A percentile compares a stretch with the other conserved stretches of the same genome.
Evolutionary conservation across 2,888 invertebrate genomes (phyloP).

Genomic region (Dasysyrphus albostriatus): DNA sequence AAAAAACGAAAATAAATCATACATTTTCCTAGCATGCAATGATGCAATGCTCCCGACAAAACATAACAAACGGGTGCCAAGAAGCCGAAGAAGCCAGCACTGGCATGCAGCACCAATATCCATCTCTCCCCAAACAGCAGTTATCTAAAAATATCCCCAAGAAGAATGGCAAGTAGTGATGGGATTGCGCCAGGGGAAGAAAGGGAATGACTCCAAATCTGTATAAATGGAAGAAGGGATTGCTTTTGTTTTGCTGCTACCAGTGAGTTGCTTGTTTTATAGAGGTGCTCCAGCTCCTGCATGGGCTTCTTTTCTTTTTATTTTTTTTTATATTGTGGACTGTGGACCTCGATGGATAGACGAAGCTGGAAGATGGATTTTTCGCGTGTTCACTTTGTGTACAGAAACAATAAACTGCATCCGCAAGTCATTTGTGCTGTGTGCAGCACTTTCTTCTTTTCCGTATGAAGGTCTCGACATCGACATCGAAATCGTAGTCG

Average conservation of each 20-base stretch:
- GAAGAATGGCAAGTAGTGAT: not conserved
- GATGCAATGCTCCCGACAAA: conserved; percentile 56
- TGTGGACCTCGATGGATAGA: conserved; percentile 20
- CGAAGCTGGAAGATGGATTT: conserved; percentile 46
- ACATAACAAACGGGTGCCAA: conserved; percentile 71
- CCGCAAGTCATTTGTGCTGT: conserved; percentile 63
- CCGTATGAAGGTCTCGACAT: not conserved
- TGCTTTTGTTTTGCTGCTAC: conserved; percentile 56
- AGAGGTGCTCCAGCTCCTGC: conserved; percentile 28
- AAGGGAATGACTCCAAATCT: conserved; percentile 39
- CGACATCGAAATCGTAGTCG: not conserved
- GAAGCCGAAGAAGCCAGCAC: conserved; percentile 52
- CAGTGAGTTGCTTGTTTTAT: not conserved
- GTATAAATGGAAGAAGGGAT: conserved; percentile 59
- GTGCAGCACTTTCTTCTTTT: conserved; percentile 52
- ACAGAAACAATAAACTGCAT: conserved; percentile 73
- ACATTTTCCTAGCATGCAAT: conserved; percentile 61
- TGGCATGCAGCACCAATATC: conserved; percentile 44
- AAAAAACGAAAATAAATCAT: conserved; percentile 71
- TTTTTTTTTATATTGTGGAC: not conserved
- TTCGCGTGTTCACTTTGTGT: conserved; percentile 63
- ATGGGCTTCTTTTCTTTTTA: not conserved
- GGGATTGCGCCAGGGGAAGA: not conserved
- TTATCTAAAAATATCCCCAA: conserved; percentile 71
- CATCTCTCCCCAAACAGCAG: conserved; percentile 74